phyloP scores from a whole-genome alignment of 2,797 vertebrate genomes.

The Channa striata region DNA sequence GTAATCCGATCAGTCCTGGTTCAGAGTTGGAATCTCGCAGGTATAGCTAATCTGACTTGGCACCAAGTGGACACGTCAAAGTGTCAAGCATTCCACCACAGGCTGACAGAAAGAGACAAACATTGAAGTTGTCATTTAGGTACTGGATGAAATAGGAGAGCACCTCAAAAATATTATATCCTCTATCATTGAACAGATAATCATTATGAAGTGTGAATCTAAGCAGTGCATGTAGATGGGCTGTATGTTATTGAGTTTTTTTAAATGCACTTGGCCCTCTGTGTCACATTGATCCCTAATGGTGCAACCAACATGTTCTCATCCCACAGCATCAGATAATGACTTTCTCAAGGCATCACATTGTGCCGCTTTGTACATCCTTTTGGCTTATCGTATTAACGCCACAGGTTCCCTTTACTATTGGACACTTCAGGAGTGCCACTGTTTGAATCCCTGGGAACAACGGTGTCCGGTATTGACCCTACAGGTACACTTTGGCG shows the following conservation, averaged over 20 bases:
- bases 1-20: slow-evolving; percentile 59
- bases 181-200: not conserved
- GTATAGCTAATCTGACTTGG: slow-evolving; percentile 66
- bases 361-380: no score
- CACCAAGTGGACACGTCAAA: slow-evolving; percentile 46
- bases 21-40: slow-evolving; percentile 70
- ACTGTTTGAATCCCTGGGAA: no score
- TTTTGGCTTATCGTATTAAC: no score
- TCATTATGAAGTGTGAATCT: not conserved
- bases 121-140: slow-evolving; percentile 22
- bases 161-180: not conserved
- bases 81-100: slow-evolving; percentile 28
- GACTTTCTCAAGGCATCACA: no score
- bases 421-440: no score
- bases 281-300: no score
- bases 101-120: slow-evolving; percentile 11
- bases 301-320: no score
- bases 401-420: no score
- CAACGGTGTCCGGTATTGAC: no score
- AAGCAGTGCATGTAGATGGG: not conserved
- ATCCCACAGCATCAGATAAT: no score
- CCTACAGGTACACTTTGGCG: no score
- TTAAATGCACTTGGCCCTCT: no score
- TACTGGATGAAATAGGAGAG: not conserved
- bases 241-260: not conserved